phyloP scores from a whole-genome alignment of 2,113 vertebrate species.

The Petromus typicus region DNA sequence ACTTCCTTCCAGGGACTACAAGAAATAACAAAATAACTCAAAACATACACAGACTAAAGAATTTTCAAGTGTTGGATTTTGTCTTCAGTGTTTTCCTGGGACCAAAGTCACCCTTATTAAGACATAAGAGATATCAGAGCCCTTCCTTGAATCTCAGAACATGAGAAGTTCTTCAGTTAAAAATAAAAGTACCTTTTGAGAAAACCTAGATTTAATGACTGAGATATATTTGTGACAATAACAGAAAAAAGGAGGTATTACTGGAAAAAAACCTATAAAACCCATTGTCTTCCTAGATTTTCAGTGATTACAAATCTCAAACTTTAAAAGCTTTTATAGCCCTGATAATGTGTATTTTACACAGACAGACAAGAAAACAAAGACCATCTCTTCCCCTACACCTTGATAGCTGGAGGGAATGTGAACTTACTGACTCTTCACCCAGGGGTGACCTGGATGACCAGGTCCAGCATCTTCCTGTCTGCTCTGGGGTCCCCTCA shows the following conservation, averaged over 20 bases:
- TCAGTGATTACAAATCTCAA: slow-evolving; percentile 27
- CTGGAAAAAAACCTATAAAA: background rate
- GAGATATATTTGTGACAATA: background rate
- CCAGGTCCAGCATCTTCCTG: background rate
- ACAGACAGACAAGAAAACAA: background rate
- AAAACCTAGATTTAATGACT: background rate
- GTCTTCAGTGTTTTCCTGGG: background rate
- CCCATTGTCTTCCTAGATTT: background rate
- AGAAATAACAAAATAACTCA: background rate
- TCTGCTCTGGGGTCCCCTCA: background rate
- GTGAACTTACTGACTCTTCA: background rate
- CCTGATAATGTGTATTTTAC: background rate
- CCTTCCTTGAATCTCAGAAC: background rate
- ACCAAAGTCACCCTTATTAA: background rate
- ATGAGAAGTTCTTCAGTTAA: slow-evolving; percentile 4
- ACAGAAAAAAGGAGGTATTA: background rate
- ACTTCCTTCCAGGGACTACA: background rate
- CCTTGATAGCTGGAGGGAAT: background rate
- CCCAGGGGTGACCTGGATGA: background rate
- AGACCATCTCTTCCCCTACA: background rate
- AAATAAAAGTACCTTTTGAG: slow-evolving; percentile 14
- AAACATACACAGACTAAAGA: background rate
- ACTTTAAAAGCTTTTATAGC: background rate
- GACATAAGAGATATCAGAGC: background rate
- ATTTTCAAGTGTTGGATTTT: background rate